phyloP scores from a whole-genome alignment of 1,140 invertebrate genomes.

The Psilanteris sp. region DNA sequence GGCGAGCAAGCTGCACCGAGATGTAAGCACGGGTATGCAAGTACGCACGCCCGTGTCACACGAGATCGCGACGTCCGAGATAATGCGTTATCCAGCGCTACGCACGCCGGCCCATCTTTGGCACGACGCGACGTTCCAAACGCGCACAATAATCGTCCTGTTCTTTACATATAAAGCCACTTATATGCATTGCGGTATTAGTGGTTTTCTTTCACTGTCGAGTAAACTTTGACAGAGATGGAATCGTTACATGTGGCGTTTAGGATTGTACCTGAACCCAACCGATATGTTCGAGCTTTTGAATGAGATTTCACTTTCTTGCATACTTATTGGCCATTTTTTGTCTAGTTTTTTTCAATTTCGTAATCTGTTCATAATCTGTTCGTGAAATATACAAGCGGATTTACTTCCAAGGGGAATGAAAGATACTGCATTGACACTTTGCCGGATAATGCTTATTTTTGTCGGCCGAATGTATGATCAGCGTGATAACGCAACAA shows the following conservation, averaged over 20 bases:
- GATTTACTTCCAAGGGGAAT: no score
- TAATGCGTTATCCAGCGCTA: constrained; percentile 53
- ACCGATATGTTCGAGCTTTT: constrained; percentile 16
- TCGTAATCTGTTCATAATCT: no score
- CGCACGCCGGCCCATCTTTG: constrained; percentile 27
- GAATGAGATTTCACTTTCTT: constrained; percentile 14
- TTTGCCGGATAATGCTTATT: no score
- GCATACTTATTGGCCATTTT: background rate
- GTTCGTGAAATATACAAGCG: no score
- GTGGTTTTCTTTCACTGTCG: constrained; percentile 19
- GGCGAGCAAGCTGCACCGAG: constrained; percentile 12
- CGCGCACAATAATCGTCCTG: constrained; percentile 32
- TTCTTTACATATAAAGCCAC: constrained; percentile 45
- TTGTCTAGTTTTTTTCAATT: no score
- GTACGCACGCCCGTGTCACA: constrained; percentile 54
- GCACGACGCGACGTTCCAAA: constrained; percentile 24
- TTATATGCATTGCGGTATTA: constrained; percentile 31
- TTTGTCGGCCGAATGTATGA: no score
- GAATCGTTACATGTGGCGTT: constrained; percentile 41
- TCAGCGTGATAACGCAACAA: no score
- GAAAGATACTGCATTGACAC: no score
- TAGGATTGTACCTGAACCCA: constrained; percentile 6
- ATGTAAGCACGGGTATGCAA: constrained; percentile 32
- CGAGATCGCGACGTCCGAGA: constrained; percentile 42
- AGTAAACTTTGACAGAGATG: constrained; percentile 39